These are phyloP conservation scores for Austrofundulus limnaeus DNA, from an alignment of 2,113 vertebrate genomes.

Conservation along the genomic window DNA sequence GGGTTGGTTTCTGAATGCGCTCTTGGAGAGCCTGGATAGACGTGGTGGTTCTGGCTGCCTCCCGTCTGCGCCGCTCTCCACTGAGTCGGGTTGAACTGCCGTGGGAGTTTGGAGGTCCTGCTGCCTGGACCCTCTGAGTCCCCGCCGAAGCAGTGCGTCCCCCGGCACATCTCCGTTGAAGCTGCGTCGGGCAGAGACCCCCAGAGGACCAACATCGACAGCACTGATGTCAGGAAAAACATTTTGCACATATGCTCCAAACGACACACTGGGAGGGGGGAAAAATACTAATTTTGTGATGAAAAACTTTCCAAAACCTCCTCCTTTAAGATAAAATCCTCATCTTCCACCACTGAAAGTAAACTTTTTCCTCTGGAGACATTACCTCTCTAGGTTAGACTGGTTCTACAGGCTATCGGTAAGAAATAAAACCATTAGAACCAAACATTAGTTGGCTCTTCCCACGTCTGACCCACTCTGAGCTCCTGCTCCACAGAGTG, in stretches of 20 bases:
- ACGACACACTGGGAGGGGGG: background rate
- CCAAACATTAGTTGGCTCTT: conserved; percentile 43
- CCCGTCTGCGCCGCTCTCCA: conserved; percentile 53
- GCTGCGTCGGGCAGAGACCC: conserved; percentile 16
- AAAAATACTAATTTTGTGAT: background rate
- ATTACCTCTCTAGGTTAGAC: conserved; percentile 14
- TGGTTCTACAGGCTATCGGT: conserved; percentile 49
- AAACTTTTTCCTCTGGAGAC: conserved; percentile 3
- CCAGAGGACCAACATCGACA: conserved; percentile 61
- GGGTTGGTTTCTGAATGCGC: conserved; percentile 40
- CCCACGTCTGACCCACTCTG: conserved; percentile 56
- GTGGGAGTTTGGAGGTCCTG: conserved; percentile 62
- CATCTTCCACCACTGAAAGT: background rate
- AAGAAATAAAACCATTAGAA: conserved; percentile 49
- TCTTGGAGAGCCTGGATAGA: conserved; percentile 36
- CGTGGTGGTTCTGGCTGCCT: conserved; percentile 42
- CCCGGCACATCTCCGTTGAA: conserved; percentile 69
- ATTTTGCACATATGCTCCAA: conserved; percentile 48
- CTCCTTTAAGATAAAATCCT: background rate
- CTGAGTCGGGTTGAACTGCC: conserved; percentile 64
- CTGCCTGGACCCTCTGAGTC: conserved; percentile 58
- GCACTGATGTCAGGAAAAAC: conserved; percentile 31
- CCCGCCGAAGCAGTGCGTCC: conserved; percentile 64
- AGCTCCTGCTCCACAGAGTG: conserved; percentile 62
- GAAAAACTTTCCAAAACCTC: background rate